These are phyloP conservation scores for Heteronetta atricapilla DNA, from an alignment of 2,113 vertebrate species.

Conservation along the genomic window DNA sequence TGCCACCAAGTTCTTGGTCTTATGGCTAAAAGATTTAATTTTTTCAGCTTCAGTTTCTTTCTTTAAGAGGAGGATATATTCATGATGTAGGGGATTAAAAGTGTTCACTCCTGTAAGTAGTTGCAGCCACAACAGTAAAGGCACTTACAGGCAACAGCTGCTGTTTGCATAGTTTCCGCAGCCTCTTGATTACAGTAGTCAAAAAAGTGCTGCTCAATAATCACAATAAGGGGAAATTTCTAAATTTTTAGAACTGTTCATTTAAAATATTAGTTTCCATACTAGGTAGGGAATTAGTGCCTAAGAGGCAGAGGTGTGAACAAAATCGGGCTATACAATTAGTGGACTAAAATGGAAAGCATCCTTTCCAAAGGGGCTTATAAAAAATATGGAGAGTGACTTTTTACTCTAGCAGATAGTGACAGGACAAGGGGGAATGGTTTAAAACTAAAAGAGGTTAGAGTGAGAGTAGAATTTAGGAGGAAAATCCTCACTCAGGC, in stretches of 20 bases:
- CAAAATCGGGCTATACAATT: fast-evolving
- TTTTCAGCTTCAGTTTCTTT: not conserved
- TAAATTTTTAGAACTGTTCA: not conserved
- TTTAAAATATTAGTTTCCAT: not conserved
- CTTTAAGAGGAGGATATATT: not conserved
- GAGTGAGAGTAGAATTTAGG: too few relatives aligned
- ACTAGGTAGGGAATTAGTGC: not conserved
- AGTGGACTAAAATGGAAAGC: not conserved
- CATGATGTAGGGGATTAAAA: not conserved
- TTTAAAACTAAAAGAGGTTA: too few relatives aligned
- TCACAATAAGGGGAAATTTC: not conserved
- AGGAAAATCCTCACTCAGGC: too few relatives aligned
- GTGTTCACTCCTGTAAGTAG: not conserved
- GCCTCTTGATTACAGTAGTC: not conserved
- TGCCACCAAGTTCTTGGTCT: not conserved
- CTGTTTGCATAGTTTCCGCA: not conserved
- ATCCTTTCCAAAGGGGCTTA: not conserved
- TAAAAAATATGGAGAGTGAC: too few relatives aligned
- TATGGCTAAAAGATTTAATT: not conserved
- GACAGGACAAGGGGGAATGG: too few relatives aligned
- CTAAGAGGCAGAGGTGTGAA: not conserved
- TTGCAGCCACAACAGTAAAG: not conserved
- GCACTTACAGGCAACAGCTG: not conserved
- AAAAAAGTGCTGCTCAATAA: not conserved
- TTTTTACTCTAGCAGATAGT: too few relatives aligned